These are phyloP conservation scores for Halichoerus grypus DNA, from an alignment of 2,113 vertebrate species.

Conservation along the genomic window DNA sequence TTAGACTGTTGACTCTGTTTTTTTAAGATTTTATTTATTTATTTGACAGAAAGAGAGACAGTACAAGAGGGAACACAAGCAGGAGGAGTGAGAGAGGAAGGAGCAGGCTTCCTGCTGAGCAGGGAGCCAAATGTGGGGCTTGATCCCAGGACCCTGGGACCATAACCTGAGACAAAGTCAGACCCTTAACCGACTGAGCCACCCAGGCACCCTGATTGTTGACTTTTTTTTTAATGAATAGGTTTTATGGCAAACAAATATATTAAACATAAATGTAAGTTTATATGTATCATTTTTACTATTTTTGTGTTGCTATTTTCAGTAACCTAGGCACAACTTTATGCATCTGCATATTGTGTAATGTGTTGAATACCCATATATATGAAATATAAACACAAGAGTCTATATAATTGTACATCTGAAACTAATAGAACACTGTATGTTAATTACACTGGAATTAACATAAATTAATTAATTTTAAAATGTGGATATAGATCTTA, in stretches of 20 bases:
- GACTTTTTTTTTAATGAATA: background rate
- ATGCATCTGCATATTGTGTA: background rate
- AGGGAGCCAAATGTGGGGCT: no score
- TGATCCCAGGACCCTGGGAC: no score
- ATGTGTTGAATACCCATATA: background rate
- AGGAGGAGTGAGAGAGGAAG: no score
- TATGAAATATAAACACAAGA: background rate
- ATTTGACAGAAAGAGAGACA: no score
- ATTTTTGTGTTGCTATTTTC: background rate
- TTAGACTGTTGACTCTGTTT: background rate
- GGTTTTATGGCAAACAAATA: background rate
- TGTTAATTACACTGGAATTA: background rate
- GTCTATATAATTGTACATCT: background rate
- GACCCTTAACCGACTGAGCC: no score
- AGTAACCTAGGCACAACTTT: background rate
- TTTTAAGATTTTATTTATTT: no score
- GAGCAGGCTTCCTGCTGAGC: no score
- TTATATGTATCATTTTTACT: background rate
- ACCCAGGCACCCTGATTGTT: background rate
- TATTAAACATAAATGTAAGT: background rate
- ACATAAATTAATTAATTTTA: background rate
- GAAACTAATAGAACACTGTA: background rate
- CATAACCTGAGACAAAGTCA: no score
- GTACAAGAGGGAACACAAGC: no score
- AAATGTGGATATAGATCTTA: background rate